Conservation (phyloP, 2,888 invertebrate species). For the Clanis bilineata region DNA sequence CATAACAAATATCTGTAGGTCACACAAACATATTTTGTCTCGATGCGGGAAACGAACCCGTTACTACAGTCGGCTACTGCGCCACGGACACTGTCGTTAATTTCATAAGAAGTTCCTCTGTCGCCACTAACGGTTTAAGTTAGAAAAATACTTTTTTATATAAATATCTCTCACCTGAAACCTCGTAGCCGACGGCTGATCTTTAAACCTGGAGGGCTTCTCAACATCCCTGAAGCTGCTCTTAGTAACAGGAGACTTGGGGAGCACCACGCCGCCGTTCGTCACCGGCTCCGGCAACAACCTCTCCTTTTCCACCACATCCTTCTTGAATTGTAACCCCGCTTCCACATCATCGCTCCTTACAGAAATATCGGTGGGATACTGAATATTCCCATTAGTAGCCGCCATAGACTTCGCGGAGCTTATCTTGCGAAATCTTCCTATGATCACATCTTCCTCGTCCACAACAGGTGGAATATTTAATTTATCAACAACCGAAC, state of each 20-base stretch:
- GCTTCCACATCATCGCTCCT: constrained; percentile 62
- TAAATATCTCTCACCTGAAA: constrained; percentile 76
- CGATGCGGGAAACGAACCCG: too few species aligned
- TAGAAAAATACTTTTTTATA: too few species aligned
- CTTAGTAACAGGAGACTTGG: constrained; percentile 69
- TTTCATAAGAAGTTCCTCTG: too few species aligned
- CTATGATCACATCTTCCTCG: constrained; percentile 77
- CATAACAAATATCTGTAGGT: too few species aligned
- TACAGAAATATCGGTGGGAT: constrained; percentile 57
- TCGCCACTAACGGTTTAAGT: too few species aligned
- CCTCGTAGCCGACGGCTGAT: constrained; percentile 82
- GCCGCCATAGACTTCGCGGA: constrained; percentile 80
- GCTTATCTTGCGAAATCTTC: constrained; percentile 76
- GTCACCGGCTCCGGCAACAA: constrained; percentile 46
- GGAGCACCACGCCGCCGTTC: constrained; percentile 44
- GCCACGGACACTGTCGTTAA: too few species aligned
- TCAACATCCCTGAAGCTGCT: constrained; percentile 84
- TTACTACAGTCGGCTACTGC: too few species aligned
- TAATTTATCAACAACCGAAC: constrained; percentile 39
- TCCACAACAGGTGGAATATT: constrained; percentile 56
- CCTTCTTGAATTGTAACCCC: constrained; percentile 63
- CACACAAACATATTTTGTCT: too few species aligned
- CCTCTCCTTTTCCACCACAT: constrained; percentile 56
- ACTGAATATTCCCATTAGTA: constrained; percentile 75
- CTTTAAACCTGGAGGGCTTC: constrained; percentile 84